phyloP scores from a whole-genome alignment of 2,797 vertebrate species.

The Mallotus villosus region DNA sequence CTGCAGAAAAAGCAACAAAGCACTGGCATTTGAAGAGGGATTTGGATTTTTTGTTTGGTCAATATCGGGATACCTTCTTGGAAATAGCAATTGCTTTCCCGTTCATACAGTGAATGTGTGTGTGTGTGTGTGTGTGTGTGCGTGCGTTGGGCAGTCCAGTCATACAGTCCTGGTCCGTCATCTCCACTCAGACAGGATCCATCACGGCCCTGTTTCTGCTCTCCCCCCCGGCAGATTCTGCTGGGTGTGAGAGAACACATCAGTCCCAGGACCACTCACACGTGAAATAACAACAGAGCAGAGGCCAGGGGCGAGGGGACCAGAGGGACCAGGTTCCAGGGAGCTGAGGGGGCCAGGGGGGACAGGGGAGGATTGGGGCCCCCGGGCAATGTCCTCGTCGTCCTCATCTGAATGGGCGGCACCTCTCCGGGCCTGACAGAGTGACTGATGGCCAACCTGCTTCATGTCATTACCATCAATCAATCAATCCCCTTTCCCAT shows the following conservation, averaged over 20 bases:
- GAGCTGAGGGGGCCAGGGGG: too few relatives aligned
- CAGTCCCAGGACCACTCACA: conserved; percentile 60
- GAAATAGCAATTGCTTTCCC: conserved; percentile 16
- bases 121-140: conserved; percentile 2
- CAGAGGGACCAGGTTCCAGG: neutral
- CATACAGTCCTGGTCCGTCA: conserved; percentile 41
- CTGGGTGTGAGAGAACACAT: conserved; percentile 58
- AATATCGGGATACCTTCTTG: too few relatives aligned
- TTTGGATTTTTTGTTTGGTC: too few relatives aligned
- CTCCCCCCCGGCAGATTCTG: conserved; percentile 39
- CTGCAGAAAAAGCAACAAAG: neutral
- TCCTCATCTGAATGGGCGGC: neutral
- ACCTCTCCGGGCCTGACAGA: conserved; percentile 6
- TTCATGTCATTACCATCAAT: conserved; percentile 39
- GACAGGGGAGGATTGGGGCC: too few relatives aligned
- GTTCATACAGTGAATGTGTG: conserved; percentile 26
- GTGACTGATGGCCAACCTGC: conserved; percentile 28
- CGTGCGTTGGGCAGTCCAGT: conserved; percentile 31
- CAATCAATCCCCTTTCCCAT: conserved; percentile 2
- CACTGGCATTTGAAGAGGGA: too few relatives aligned
- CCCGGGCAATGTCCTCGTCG: too few relatives aligned
- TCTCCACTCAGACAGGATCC: conserved; percentile 32
- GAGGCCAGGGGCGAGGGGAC: conserved; percentile 29
- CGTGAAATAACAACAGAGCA: conserved; percentile 66
- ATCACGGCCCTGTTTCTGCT: neutral